Evolutionary conservation across 1,140 invertebrate species (phyloP), one percentile per base, ranked within the genome.

Genomic region (Hycleus cichorii): DNA sequence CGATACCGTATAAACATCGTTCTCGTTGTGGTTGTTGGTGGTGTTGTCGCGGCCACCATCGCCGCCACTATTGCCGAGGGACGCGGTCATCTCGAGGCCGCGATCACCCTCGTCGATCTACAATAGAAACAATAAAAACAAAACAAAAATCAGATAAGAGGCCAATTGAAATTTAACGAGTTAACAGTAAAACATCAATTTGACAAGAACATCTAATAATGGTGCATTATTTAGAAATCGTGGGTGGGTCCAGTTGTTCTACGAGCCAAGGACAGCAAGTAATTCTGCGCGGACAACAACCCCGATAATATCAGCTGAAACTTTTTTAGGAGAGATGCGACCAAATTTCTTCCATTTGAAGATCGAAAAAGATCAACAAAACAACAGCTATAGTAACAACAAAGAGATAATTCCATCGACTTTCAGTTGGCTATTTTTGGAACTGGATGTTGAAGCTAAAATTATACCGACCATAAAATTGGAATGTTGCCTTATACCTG

Each of bases 1-100:
- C 10, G 77, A 75, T 12, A 82, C 77, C 27, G 79, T 81, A 69
- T 77, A 80, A 10, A 72, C 69, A 26, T 54, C 62, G 42, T 68
- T 63, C 43, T 64, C 61, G 46, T 59, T 64, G 12, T 49, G 43
- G 24, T 64, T 69, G 38, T 44, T 57, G n/a, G 64, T 43, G 18
- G 57, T 54, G 38, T 59, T 51, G 3, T 58, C 64, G 38, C 49
- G 49, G 47, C 52, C 59, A 54, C 55, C 61, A 49, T 64, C 60
- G 56, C 58, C 62, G 54, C 40, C 40, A n/a, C 49, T 56, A 55
- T 63, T 63, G 51, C 56, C 64, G 54, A 63, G 60, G 54, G 69
- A 68, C 67, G 69, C 72, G 68, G 72, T 73, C 72, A 73, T 73
- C 45, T 72, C 67, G 55, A 50, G 59, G 63, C 67, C 69, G 66